phyloP scores from a whole-genome alignment of 1,140 invertebrate genomes.

The Schlechtendalia chinensis region DNA sequence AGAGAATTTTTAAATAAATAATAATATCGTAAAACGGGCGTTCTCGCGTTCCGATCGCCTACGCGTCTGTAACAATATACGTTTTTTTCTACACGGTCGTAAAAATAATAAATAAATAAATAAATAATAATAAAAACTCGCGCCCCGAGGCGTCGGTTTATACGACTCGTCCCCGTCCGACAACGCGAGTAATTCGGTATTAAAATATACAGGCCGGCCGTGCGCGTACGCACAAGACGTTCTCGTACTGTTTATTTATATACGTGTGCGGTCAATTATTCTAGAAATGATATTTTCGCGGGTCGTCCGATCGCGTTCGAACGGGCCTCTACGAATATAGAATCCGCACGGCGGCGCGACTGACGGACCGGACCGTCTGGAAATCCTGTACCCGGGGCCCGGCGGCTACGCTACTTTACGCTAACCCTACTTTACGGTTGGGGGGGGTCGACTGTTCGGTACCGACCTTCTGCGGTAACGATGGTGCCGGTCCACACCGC shows the following conservation, averaged over 20 bases:
- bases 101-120: slow-evolving; percentile 50
- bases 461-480: too few relatives aligned
- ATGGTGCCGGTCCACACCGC: too few relatives aligned
- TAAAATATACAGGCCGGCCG: slow-evolving; percentile 13
- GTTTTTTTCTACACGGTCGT: neutral
- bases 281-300: neutral
- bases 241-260: too few relatives aligned
- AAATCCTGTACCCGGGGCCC: too few relatives aligned
- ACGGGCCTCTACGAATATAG: too few relatives aligned
- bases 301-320: too few relatives aligned
- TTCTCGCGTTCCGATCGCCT: slow-evolving; percentile 36
- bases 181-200: neutral
- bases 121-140: slow-evolving; percentile 35
- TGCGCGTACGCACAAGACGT: too few relatives aligned
- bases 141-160: slow-evolving; percentile 9
- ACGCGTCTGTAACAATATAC: neutral
- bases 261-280: neutral
- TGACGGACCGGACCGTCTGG: too few relatives aligned
- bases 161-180: slow-evolving; percentile 28
- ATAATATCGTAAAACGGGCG: slow-evolving; percentile 43
- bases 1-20: slow-evolving; percentile 42
- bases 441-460: too few relatives aligned
- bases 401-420: too few relatives aligned
- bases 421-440: too few relatives aligned
- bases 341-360: too few relatives aligned